Base-by-base conservation (phyloP, 2,888 invertebrate genomes). In the Beris morrisii region DNA sequence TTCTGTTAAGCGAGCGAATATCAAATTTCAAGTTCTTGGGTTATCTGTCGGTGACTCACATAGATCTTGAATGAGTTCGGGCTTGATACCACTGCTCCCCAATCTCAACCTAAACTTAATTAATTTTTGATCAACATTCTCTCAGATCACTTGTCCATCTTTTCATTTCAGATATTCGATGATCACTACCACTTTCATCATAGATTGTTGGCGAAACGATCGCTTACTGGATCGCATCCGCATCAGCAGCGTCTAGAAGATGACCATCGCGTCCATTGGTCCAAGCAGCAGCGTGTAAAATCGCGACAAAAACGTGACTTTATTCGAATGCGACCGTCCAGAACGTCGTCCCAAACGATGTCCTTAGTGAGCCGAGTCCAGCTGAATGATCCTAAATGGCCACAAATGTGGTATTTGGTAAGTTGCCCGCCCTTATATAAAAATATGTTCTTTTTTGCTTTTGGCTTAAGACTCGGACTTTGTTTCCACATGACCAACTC, bases 371-470 rank as follows among this genome's bases (percentile, higher is more conserved):
- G 77, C 68, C 73, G 74, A 46, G 73, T 78, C 73, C 82, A 83
- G 70, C 84, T 93, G 71, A 91, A 91, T 77, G 97, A 97, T 82
- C 93, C 92, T 43, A 90, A 92, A 81, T 97, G 97, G 97, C 87
- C 90, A 44, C 88, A 89, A 73, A 96, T 95, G 95, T 97, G 97
- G 97, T 97, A 97, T 83, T 83, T 97, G 87, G 96, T 96, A 84
- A 88, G 93, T 88, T 38, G 7, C 38, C 38, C 1, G 3, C 9
- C 38, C 38, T 38, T 7, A 38, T 5, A 7, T 38, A 38, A 38
- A 38, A 38, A 38, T 38, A 7, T 38, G 1, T 5, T 38, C 4
- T 38, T 9, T 7, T 7, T 5, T 38, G 5, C 38, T 38, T 38
- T 38, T 38, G 1, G 9, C 38, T 38, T 5, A 9, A 38, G 9